Base-by-base conservation (phyloP, 2,888 invertebrate genomes). In the Entomobrya proxima region DNA sequence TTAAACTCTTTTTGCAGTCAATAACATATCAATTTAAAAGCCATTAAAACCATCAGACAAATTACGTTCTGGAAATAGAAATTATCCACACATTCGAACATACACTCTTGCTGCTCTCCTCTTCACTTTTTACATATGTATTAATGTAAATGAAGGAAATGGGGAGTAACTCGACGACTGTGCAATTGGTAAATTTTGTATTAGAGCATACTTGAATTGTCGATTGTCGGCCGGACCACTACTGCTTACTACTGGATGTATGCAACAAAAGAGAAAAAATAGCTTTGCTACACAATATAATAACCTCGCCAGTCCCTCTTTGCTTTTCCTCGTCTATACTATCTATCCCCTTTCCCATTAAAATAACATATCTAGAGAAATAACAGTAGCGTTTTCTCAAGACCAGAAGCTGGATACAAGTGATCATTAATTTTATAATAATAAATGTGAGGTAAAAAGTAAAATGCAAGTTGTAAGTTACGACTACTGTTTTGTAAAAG, bases 11-110 rank as follows among this genome's bases (percentile, higher is more conserved):
- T 82, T 82, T 82, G 82, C 82, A 82, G 82, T 82, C 82, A 82
- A 82, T 82, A 82, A 82, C 82, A 80, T 80, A 81, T 87, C 79
- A 87, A 84, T 87, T 87, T 87, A 74, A 69, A 61, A 77, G 37
- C 61, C 81, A 85, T 87, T 85, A 87, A 85, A 85, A 75, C 30
- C 84, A 76, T 77, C 84, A 87, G 77, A 85, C 85, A 87, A 87
- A 85, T 85, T 81, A 77, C 81, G 44, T 83, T 77, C 83, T 76
- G 76, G 83, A 83, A 83, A 69, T 77, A 64, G 69, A 55, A 77
- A 76, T 83, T 83, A 77, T 69, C 52, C 75, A 55, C 67, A 64
- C 64, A 64, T 52, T 11, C 64, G 67, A 79, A 50, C 74, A 35
- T 74, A 47, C 50, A 74, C 50, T n/a, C n/a, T 50, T 74, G 50